These are phyloP conservation scores for Agelas oroides DNA, from an alignment of 37 sponge, comb jelly and placozoan species.

Conservation along the genomic window DNA sequence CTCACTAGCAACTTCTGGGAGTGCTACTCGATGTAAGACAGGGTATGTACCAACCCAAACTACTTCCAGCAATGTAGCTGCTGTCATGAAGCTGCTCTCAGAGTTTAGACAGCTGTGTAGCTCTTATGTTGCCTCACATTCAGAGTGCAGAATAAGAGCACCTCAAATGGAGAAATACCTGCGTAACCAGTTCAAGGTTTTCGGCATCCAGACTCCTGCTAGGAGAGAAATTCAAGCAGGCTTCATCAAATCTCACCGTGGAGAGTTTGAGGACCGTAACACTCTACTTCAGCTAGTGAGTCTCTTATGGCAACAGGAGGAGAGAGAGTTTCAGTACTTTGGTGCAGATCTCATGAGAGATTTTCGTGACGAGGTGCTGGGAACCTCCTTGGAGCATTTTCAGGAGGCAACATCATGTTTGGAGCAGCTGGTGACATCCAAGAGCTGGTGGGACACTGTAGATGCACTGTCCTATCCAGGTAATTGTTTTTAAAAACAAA, in stretches of 20 bases:
- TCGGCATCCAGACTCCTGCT: constrained; percentile 56
- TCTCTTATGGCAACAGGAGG: constrained; percentile 66
- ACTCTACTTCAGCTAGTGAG: not conserved
- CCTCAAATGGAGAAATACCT: constrained; percentile 58
- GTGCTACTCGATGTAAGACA: not conserved
- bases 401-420: constrained; percentile 25
- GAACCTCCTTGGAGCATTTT: constrained; percentile 14
- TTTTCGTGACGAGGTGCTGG: constrained; percentile 21
- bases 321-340: constrained; percentile 75
- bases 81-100: not conserved
- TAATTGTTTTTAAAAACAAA: too few species aligned
- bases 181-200: constrained; percentile 71
- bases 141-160: constrained; percentile 39
- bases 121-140: not conserved
- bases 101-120: not conserved
- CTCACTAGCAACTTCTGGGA: too few species aligned
- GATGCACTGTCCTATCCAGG: constrained; percentile 60
- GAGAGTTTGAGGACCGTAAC: not conserved
- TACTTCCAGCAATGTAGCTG: not conserved
- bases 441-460: constrained; percentile 90
- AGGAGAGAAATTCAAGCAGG: constrained; percentile 28
- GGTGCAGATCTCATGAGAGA: constrained; percentile 42
- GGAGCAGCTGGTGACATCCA: constrained; percentile 36
- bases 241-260: not conserved
- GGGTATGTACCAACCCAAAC: not conserved